Evolutionary conservation across 2,113 vertebrate species (phyloP).

Genomic region (Nannobrachium achirus): DNA sequence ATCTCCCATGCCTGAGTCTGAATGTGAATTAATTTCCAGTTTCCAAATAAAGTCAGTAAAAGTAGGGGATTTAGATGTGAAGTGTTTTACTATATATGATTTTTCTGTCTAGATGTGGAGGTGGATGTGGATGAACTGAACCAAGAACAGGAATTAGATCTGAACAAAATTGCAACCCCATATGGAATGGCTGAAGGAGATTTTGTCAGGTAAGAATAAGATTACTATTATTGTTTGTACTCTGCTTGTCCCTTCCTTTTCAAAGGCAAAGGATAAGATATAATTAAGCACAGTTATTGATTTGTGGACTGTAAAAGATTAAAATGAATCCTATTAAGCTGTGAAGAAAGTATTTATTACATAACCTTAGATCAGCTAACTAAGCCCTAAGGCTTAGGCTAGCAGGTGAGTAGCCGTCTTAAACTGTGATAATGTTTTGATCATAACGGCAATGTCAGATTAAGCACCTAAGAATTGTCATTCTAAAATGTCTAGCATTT

Average conservation of each 20-base stretch:
- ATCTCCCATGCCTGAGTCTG: too few species aligned
- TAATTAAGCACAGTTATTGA: neutral
- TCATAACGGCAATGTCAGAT: neutral
- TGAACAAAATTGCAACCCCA: constrained; percentile 92
- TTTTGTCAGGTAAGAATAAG: constrained; percentile 86
- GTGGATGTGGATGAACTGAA: constrained; percentile 94
- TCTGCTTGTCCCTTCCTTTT: neutral
- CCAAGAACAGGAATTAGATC: constrained; percentile 89
- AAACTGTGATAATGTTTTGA: too few species aligned
- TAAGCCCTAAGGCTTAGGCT: too few species aligned
- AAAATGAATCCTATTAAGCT: too few species aligned
- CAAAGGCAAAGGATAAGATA: neutral
- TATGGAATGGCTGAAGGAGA: constrained; percentile 96
- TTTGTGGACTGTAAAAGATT: neutral
- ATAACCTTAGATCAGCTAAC: too few species aligned
- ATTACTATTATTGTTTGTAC: neutral
- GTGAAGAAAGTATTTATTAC: too few species aligned
- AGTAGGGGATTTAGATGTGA: too few species aligned
- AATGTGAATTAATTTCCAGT: too few species aligned
- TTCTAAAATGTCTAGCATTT: neutral
- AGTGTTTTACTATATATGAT: too few species aligned
- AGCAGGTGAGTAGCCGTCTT: too few species aligned
- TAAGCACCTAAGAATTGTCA: too few species aligned
- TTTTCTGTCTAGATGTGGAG: constrained; percentile 85
- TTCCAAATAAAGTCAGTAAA: too few species aligned